These are phyloP conservation scores for Phaedon cochleariae DNA, from an alignment of 2,888 invertebrate species.

Conservation along the genomic window DNA sequence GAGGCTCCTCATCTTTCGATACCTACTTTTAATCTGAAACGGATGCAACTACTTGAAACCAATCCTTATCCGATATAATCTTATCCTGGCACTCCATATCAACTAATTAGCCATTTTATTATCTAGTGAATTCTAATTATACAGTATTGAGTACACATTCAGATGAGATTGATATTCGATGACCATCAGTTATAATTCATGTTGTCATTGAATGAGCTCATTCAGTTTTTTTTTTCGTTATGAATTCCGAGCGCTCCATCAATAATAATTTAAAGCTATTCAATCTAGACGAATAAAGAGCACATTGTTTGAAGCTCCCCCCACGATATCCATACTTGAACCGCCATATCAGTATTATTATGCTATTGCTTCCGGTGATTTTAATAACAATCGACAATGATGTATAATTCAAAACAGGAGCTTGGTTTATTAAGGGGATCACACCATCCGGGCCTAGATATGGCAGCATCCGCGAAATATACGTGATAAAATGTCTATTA, in stretches of 20 bases:
- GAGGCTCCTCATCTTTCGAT: not conserved
- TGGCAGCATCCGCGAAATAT: not conserved
- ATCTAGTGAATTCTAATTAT: not conserved
- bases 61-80: not conserved
- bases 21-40: not conserved
- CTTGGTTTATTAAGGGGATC: constrained; percentile 10
- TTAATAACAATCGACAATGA: constrained; percentile 32
- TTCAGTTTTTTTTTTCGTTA: not conserved
- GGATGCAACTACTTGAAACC: not conserved
- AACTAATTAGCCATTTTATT: not conserved
- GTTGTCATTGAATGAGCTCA: not conserved
- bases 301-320: constrained; percentile 9
- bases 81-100: not conserved
- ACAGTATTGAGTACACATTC: not conserved
- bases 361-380: constrained; percentile 29
- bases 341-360: constrained; percentile 24
- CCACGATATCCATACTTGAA: constrained; percentile 6
- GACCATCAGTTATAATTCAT: not conserved
- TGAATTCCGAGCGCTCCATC: not conserved
- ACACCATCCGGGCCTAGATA: not conserved
- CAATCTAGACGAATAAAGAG: constrained; percentile 5
- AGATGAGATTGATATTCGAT: not conserved
- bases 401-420: constrained; percentile 31
- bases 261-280: constrained; percentile 4
- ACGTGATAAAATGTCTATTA: not conserved